Evolutionary conservation across 2,797 vertebrate genomes (phyloP), one percentile per base, ranked within the genome.

Genomic region (Erpetoichthys calabaricus): DNA sequence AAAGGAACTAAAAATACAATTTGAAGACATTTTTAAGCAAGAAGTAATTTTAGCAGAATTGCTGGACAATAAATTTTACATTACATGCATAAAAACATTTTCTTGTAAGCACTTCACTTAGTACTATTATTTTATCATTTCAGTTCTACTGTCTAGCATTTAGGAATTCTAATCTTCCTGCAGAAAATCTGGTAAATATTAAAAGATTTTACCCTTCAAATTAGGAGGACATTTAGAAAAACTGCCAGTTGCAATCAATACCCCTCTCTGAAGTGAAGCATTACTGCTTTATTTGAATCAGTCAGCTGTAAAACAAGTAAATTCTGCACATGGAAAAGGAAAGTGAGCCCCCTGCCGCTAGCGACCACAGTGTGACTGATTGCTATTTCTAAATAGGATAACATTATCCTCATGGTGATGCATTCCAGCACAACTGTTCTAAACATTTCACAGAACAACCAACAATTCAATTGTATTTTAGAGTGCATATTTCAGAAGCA

Each of bases 341-440:
- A 74, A 69, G 69, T 59, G 74, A 71, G 69, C 80, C 67, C 69
- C 73, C 70, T 75, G 57, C 69, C 74, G 74, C 70, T 63, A 60
- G 62, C 57, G 57, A 2, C 51, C 56, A 53, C 58, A 49, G 47
- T 46, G 56, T 46, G 56, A 57, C 52, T 47, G 56, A 60, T 55
- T 47, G 53, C 45, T 55, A 42, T 60, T 8, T 25, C 51, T 45
- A 59, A 53, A n/a, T 41, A 43, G 58, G 45, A 63, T 55, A 57
- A 49, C 45, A 46, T 46, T 47, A 25, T 55, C 53, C 53, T 57
- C 41, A 51, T 52, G 47, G 46, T 41, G 42, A 60, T 58, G 62
- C 56, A 67, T 61, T 60, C 10, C 53, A 59, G 59, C 42, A 65
- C 67, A 65, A 65, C 60, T 64, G 45, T 51, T 53, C 9, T 5